Evolutionary conservation across 2,797 vertebrate genomes (phyloP).

Genomic region (Cheirogaleus major): DNA sequence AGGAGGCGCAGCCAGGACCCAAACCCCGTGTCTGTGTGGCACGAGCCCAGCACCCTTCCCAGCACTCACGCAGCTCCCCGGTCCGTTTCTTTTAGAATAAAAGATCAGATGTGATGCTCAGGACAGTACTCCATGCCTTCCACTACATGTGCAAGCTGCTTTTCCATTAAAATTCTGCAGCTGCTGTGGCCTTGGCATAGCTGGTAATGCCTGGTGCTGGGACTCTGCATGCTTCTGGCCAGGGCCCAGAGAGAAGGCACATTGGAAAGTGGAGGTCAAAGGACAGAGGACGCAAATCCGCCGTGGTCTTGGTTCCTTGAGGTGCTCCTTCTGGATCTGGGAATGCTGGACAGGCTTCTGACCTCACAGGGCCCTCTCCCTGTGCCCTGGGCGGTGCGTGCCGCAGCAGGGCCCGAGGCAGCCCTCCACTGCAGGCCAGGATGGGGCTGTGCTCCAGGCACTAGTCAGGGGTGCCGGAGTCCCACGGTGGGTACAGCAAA

Average conservation of each 20-base stretch:
- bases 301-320: not conserved
- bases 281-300: not conserved
- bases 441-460: not conserved
- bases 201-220: not conserved
- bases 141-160: not conserved
- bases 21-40: not conserved
- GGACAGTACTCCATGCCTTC: not conserved
- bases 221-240: not conserved
- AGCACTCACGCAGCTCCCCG: not conserved
- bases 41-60: not conserved
- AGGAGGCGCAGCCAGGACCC: not conserved
- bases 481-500: not conserved
- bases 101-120: not conserved
- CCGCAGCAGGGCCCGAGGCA: not conserved
- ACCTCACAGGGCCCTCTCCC: not conserved
- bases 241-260: not conserved
- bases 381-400: not conserved
- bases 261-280: not conserved
- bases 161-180: not conserved
- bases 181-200: not conserved
- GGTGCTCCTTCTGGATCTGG: not conserved
- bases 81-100: not conserved
- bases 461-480: not conserved
- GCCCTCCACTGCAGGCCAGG: fast-evolving
- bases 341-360: not conserved